phyloP scores from a whole-genome alignment of 2,888 invertebrate genomes.

The Vannuccia rotundouncinata region DNA sequence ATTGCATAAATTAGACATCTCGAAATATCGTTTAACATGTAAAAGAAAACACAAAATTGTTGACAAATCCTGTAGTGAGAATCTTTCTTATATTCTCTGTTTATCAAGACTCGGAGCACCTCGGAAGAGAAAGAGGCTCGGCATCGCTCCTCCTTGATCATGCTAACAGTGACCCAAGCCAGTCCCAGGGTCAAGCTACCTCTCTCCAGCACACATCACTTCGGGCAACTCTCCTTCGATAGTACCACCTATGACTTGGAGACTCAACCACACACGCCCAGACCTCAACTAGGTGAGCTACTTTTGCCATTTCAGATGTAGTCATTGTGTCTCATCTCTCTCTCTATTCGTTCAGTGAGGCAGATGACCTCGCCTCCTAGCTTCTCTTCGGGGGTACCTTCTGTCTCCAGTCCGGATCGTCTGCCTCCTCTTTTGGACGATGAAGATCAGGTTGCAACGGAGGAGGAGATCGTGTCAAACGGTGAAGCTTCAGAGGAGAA shows the following conservation, averaged over 20 bases:
- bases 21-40: no score
- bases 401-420: neutral
- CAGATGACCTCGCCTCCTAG: neutral
- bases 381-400: neutral
- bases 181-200: neutral
- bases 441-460: no score
- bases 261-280: neutral
- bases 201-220: neutral
- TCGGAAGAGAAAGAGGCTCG: neutral
- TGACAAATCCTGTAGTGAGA: no score
- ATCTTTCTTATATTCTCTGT: no score
- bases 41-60: no score
- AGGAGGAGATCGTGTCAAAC: no score
- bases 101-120: slow-evolving; percentile 16
- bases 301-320: no score
- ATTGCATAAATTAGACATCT: no score
- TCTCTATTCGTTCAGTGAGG: neutral
- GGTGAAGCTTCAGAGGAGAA: neutral
- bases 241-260: neutral
- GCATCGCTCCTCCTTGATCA: neutral
- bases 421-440: neutral
- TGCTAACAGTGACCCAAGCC: neutral
- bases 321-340: no score
- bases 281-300: neutral
- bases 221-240: neutral